Base-by-base conservation (phyloP, 1,140 invertebrate species). In the Saxidomus purpurata region DNA sequence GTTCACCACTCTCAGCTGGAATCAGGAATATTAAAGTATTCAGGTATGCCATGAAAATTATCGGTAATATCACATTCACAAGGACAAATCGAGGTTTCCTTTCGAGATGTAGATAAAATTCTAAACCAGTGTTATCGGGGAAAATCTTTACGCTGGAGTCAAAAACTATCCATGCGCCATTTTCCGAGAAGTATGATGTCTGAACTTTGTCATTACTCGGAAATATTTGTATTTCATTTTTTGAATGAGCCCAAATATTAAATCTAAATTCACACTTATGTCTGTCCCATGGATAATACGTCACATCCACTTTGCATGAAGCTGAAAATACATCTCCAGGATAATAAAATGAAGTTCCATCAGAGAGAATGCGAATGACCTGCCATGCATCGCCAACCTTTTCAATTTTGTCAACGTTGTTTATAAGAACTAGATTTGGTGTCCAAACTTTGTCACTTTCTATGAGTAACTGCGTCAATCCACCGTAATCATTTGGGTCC, bases 351-450 rank as follows among this genome's bases (percentile, higher is more conserved):
- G 55, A 36, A 25, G 1, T 94, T 99, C 99, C 8, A 98, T 98
- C 38, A 98, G 98, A 55, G 98, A 98, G 94, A 98, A 98, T 98
- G 98, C 99, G 67, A 97, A 96, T 61, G 99, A 98, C 96, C 98
- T 98, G 28, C 99, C 99, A 96, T 98, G 99, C 95, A 63, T 69
- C 38, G 6, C 31, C 25, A 47, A 80, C 36, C 25, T 52, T 28
- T 49, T 19, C 8, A 17, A 49, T 17, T 61, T 81, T 55, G 31
- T 76, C 13, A 34, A 34, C 8, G 43, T 49, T 47, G 40, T 38
- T 52, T 61, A 36, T 59, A 8, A 52, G 28, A 28, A 67, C 19
- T 4, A 88, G 47, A 43, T 67, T 40, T 0, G 86, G 86, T n/a
- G 31, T 49, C 86, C n/a, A n/a, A n/a, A n/a, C n/a, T n/a, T n/a